These are phyloP conservation scores for Mobula hypostoma DNA, from an alignment of 2,113 vertebrate species.

Conservation along the genomic window DNA sequence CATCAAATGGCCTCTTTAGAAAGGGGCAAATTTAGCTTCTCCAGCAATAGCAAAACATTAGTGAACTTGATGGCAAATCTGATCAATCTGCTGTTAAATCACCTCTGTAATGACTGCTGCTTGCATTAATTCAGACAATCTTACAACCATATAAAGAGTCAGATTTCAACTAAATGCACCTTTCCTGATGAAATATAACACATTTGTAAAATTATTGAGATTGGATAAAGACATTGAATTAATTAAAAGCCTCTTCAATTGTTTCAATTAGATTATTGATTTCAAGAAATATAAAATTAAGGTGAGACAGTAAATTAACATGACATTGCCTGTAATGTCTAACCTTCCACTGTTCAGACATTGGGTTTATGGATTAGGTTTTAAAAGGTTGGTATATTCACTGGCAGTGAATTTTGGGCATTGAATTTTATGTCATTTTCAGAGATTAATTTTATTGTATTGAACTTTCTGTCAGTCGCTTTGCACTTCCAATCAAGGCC, in stretches of 20 bases:
- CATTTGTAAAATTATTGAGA: conserved; percentile 33
- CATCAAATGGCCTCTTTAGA: not conserved
- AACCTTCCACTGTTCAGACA: conserved; percentile 20
- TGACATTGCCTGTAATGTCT: not conserved
- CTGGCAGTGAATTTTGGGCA: not conserved
- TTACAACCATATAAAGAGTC: conserved; percentile 32
- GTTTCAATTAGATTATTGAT: conserved; percentile 36
- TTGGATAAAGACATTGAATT: conserved; percentile 17
- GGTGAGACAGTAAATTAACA: conserved; percentile 34
- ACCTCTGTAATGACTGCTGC: conserved; percentile 20
- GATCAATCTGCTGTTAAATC: conserved; percentile 33
- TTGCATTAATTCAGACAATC: conserved; percentile 36
- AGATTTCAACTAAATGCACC: conserved; percentile 27
- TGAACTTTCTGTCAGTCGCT: conserved; percentile 11
- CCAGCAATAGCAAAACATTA: conserved; percentile 22
- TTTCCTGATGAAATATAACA: conserved; percentile 33
- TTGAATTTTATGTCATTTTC: conserved; percentile 31
- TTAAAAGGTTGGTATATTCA: not conserved
- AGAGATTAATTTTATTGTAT: conserved; percentile 11
- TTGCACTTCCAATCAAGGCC: conserved; percentile 20
- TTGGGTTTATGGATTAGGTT: conserved; percentile 24
- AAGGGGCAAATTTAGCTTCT: conserved; percentile 22
- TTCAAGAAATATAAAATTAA: conserved; percentile 32
- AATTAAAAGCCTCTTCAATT: conserved; percentile 21
- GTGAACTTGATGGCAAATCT: conserved; percentile 12